Percentiles rank a stretch among this genome's conserved stretches.
Evolutionary conservation across 2,113 vertebrate species (phyloP).

Genomic region (Cisticola juncidis): DNA sequence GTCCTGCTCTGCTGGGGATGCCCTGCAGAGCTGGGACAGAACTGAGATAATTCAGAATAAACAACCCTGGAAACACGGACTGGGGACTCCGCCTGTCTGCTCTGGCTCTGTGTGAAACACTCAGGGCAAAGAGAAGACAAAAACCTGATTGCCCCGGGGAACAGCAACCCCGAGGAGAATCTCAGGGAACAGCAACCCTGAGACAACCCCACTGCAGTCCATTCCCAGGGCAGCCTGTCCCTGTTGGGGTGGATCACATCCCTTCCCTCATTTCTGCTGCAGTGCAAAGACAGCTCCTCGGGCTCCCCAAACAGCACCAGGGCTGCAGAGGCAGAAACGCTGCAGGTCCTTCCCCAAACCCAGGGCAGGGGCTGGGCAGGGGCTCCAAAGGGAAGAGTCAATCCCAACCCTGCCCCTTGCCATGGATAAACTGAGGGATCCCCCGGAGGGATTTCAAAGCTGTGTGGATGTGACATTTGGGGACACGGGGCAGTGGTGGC

Average conservation of each 20-base stretch:
- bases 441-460: neutral
- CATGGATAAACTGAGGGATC: fast-evolving
- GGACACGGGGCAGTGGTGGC: neutral
- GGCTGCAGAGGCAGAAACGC: neutral
- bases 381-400: neutral
- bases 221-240: neutral
- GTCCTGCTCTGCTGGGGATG: too few relatives aligned
- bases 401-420: neutral
- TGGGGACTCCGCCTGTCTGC: too few relatives aligned
- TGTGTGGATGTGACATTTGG: neutral
- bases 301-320: neutral
- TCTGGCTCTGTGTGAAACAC: too few relatives aligned
- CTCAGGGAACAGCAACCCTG: too few relatives aligned
- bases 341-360: neutral
- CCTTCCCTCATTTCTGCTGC: neutral
- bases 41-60: too few relatives aligned
- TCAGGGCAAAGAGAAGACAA: too few relatives aligned
- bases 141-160: too few relatives aligned
- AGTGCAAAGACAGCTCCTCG: neutral
- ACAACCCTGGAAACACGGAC: too few relatives aligned
- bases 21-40: too few relatives aligned
- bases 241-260: neutral
- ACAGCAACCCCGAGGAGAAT: too few relatives aligned
- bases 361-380: neutral
- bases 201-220: neutral